Conservation (phyloP, 2,797 vertebrate species). For the Furcifer pardalis region DNA sequence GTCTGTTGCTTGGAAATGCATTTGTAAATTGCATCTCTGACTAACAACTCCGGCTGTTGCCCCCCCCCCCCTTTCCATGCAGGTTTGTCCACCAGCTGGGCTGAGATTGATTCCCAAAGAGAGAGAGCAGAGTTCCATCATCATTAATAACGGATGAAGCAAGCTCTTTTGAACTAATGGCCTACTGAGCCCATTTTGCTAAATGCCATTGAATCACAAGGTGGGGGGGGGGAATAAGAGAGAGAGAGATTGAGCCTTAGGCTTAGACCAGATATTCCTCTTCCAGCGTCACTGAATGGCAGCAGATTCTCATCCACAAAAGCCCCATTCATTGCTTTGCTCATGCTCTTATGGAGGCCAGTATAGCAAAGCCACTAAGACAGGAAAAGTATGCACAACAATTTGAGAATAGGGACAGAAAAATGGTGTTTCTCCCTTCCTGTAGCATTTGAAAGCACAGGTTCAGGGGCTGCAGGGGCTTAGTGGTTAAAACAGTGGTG, state of each 20-base stretch:
- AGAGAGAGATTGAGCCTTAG: neutral
- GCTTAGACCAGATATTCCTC: neutral
- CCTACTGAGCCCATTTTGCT: neutral
- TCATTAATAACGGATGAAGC: slow-evolving; percentile 9
- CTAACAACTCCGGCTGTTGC: neutral
- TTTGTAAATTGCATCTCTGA: neutral
- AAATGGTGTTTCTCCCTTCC: neutral
- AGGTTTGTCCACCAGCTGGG: neutral
- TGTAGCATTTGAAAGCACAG: neutral
- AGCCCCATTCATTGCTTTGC: neutral
- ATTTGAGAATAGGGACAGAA: no score
- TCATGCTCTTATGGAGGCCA: neutral
- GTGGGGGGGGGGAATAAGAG: neutral
- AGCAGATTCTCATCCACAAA: no score
- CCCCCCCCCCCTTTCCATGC: neutral
- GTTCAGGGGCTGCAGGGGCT: no score
- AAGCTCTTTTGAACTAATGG: neutral
- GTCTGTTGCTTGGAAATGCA: slow-evolving; percentile 10
- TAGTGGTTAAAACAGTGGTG: no score
- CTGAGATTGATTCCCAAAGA: neutral
- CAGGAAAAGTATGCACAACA: no score
- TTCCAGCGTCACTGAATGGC: neutral
- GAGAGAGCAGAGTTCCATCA: neutral
- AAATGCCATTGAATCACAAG: neutral
- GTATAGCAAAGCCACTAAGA: neutral